Conservation (phyloP, 2,888 invertebrate genomes). For the Phalera bucephala region DNA sequence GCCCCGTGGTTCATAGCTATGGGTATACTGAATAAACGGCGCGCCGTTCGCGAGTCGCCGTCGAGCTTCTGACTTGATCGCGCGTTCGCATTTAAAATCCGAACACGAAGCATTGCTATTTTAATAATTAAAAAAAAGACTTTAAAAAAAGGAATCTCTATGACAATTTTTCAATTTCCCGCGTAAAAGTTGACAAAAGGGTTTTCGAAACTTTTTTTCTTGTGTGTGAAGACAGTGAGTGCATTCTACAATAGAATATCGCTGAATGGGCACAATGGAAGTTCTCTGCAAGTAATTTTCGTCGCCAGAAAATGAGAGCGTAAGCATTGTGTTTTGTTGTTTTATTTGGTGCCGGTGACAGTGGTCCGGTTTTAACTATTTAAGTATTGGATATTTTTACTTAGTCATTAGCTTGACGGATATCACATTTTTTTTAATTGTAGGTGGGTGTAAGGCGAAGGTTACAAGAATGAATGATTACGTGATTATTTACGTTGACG, state of each 20-base stretch:
- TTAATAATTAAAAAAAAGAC: constrained; percentile 16
- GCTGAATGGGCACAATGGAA: constrained; percentile 66
- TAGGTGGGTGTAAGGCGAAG: neutral
- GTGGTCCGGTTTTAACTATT: constrained; percentile 13
- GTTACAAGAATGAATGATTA: neutral
- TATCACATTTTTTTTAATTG: constrained; percentile 2
- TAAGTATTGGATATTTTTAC: constrained; percentile 7
- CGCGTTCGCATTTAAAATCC: constrained; percentile 66
- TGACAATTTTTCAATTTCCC: constrained; percentile 13
- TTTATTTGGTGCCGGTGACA: constrained; percentile 25
- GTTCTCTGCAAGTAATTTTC: constrained; percentile 65
- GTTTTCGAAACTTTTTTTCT: constrained; percentile 35
- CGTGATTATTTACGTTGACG: no score
- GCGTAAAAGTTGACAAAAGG: constrained; percentile 25
- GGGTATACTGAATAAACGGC: constrained; percentile 50
- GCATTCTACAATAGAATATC: constrained; percentile 44
- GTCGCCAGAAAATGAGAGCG: constrained; percentile 76
- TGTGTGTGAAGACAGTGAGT: constrained; percentile 47
- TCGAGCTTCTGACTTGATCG: constrained; percentile 73
- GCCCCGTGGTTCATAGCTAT: constrained; percentile 65
- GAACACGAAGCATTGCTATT: constrained; percentile 40
- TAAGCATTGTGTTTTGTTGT: constrained; percentile 64
- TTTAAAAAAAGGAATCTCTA: constrained; percentile 9
- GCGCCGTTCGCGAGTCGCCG: constrained; percentile 69
- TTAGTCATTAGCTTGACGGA: constrained; percentile 1